Evolutionary conservation across 1,140 invertebrate species (phyloP).

Genomic region (Galendromus occidentalis): DNA sequence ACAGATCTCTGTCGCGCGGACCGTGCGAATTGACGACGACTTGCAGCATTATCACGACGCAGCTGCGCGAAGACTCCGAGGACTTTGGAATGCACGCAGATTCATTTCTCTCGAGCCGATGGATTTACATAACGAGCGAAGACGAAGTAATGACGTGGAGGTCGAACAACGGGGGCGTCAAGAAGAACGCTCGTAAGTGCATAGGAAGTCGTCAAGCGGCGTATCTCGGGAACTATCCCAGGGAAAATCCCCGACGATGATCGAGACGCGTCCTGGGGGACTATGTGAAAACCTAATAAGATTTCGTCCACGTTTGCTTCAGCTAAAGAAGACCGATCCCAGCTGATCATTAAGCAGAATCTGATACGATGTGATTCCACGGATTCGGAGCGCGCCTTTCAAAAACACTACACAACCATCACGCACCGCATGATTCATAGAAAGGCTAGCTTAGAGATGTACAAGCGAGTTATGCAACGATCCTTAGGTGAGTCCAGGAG

Average conservation of each 20-base stretch:
- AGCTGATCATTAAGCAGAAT: slow-evolving; percentile 2
- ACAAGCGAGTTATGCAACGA: slow-evolving; percentile 55
- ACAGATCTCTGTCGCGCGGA: no score
- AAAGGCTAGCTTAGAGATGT: slow-evolving; percentile 75
- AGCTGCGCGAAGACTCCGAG: slow-evolving; percentile 16
- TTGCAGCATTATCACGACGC: slow-evolving; percentile 11
- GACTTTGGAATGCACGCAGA: slow-evolving; percentile 41
- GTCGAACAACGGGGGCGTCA: background rate
- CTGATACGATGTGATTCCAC: slow-evolving; percentile 41
- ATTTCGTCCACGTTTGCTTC: no score
- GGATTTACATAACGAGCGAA: slow-evolving; percentile 51
- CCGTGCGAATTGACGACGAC: no score
- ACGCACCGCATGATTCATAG: slow-evolving; percentile 72
- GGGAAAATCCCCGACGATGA: no score
- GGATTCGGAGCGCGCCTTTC: slow-evolving; percentile 62
- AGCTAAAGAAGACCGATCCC: no score
- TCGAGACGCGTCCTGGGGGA: no score
- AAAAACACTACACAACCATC: slow-evolving; percentile 59
- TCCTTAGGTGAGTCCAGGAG: slow-evolving; percentile 48
- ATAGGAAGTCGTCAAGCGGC: no score
- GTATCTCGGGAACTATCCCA: no score
- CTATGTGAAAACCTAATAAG: no score
- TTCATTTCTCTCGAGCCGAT: slow-evolving; percentile 44
- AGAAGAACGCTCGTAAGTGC: background rate
- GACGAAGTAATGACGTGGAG: slow-evolving; percentile 46